Base-by-base conservation (phyloP, 2,888 invertebrate species). In the Hirudinaria manillensis region DNA sequence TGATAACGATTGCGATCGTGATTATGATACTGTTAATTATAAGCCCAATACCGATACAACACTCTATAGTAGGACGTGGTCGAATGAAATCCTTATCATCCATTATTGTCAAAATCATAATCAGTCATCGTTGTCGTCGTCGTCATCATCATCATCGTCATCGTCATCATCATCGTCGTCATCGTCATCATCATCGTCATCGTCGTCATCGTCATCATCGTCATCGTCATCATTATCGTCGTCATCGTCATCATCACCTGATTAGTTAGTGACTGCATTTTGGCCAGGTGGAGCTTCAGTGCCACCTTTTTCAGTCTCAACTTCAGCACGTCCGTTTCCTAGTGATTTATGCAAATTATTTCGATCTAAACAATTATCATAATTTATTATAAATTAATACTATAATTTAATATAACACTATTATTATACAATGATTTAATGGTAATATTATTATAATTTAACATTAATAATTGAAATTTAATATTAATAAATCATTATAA, bases 121-220 rank as follows among this genome's bases (percentile, higher is more conserved):
- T 13, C 56, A 38, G 19, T 36, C 29, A 74, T 67, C 67, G 67
- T 67, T 67, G 67, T 6, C 74, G 67, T 67, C 68, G 38, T 68
- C 68, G 38, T 74, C 74, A 67, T 74, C 74, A 74, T 67, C 74
- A 66, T 74, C 74, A 74, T 74, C 74, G 66, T 74, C 74, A 74
- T 74, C 74, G 66, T 74, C 74, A 74, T 66, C 74, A 74, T 66
- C 74, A 74, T 66, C 74, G 66, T 74, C 74, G 66, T 56, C 56
- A 56, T 56, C 56, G 27, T 67, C 29, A 67, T 67, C 29, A 67
- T 67, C 29, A 24, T 67, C 34, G 29, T 67, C 34, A 67, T 67
- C 34, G 24, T 67, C 29, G 29, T 67, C 34, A 7, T 32, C 34
- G 29, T 32, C 34, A 24, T 67, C 21, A 24, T 56, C 13, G 66